A percentile compares a stretch with the other conserved stretches of the same genome.
Evolutionary conservation across 2,113 vertebrate species (phyloP).

Genomic region (Fulmarus glacialis): DNA sequence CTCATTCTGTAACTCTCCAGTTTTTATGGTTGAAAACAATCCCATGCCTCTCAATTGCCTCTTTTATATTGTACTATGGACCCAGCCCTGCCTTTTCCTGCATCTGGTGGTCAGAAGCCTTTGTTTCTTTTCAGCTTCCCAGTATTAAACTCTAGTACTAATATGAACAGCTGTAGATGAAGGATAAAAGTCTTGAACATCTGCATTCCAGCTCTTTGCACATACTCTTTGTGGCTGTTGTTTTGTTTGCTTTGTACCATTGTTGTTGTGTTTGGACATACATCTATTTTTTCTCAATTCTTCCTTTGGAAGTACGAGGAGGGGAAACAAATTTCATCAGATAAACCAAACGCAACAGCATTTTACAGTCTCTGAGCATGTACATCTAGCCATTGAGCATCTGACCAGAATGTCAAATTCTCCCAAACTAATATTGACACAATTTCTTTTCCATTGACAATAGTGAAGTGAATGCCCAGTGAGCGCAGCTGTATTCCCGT

Average conservation of each 20-base stretch:
- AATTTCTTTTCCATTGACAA: background rate
- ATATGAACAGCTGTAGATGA: background rate
- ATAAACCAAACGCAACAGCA: background rate
- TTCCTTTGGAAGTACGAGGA: background rate
- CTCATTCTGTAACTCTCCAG: background rate
- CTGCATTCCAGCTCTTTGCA: background rate
- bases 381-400: background rate
- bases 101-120: constrained; percentile 27
- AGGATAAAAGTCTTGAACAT: background rate
- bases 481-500: background rate
- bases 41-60: background rate
- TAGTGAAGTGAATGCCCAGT: background rate
- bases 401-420: background rate
- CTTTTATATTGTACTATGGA: background rate
- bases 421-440: background rate
- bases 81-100: background rate
- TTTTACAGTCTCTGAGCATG: background rate
- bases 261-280: background rate
- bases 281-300: background rate
- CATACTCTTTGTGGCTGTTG: background rate
- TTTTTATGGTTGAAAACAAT: background rate
- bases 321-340: background rate
- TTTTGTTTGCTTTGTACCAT: background rate
- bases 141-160: background rate
- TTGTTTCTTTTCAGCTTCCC: constrained; percentile 1